phyloP scores from a whole-genome alignment of 2,888 invertebrate species.

The Gymnocheta viridis region DNA sequence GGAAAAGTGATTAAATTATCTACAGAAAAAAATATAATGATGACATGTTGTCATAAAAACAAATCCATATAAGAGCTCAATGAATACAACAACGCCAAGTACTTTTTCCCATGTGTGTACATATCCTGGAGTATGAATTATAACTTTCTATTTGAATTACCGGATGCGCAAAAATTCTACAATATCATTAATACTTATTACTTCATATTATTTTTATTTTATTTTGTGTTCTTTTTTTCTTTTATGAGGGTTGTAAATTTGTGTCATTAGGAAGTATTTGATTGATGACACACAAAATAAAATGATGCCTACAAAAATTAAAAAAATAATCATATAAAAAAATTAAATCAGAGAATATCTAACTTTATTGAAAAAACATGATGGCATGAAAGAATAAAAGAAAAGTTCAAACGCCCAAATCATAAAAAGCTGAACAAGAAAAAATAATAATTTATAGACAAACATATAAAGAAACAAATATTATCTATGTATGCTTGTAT shows the following conservation, averaged over 20 bases:
- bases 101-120: neutral
- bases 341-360: constrained; percentile 25
- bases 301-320: constrained; percentile 51
- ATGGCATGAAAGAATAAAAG: neutral
- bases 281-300: constrained; percentile 69
- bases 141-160: constrained; percentile 54
- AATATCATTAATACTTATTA: constrained; percentile 45
- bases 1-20: constrained; percentile 3
- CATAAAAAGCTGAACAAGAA: constrained; percentile 13
- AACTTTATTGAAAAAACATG: constrained; percentile 48
- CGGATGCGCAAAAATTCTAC: constrained; percentile 44
- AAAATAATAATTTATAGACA: constrained; percentile 31
- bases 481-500: neutral
- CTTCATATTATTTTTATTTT: constrained; percentile 6
- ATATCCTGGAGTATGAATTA: constrained; percentile 31
- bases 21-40: neutral
- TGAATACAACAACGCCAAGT: constrained; percentile 16
- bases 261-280: constrained; percentile 70
- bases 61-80: neutral
- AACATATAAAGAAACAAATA: neutral
- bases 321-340: neutral
- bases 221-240: constrained; percentile 28
- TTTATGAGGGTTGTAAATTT: constrained; percentile 58
- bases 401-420: neutral
- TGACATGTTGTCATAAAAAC: constrained; percentile 10